phyloP scores from a whole-genome alignment of 2,113 vertebrate species.

The Propithecus coquereli region DNA sequence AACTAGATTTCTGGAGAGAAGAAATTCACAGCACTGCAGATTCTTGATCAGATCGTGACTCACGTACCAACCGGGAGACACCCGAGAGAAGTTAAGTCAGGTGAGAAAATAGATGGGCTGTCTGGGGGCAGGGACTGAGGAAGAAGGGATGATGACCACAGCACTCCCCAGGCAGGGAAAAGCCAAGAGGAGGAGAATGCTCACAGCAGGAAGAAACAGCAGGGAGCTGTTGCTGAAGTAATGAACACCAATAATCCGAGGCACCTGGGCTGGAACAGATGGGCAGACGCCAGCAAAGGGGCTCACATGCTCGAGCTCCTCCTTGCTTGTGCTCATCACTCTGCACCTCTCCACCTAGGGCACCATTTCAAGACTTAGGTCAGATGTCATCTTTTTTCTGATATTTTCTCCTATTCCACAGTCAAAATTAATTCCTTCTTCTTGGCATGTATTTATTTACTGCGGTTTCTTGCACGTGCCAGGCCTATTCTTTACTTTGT shows the following conservation, averaged over 20 bases:
- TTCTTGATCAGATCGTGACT: not conserved
- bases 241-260: rapidly evolving
- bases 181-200: not conserved
- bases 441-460: not conserved
- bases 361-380: not conserved
- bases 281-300: rapidly evolving
- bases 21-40: not conserved
- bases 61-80: not conserved
- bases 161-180: not conserved
- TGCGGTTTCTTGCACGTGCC: not conserved
- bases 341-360: not conserved
- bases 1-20: not conserved
- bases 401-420: not conserved
- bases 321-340: rapidly evolving
- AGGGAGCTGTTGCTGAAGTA: not conserved
- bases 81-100: not conserved
- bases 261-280: not conserved
- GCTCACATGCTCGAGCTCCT: not conserved
- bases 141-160: not conserved
- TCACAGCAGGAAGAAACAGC: not conserved
- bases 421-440: not conserved
- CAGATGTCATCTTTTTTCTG: not conserved
- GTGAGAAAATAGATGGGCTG: not conserved
- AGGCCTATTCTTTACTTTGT: not conserved
- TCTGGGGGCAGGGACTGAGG: not conserved